phyloP scores from a whole-genome alignment of 2,113 vertebrate species.

The Phyllopteryx taeniolatus region DNA sequence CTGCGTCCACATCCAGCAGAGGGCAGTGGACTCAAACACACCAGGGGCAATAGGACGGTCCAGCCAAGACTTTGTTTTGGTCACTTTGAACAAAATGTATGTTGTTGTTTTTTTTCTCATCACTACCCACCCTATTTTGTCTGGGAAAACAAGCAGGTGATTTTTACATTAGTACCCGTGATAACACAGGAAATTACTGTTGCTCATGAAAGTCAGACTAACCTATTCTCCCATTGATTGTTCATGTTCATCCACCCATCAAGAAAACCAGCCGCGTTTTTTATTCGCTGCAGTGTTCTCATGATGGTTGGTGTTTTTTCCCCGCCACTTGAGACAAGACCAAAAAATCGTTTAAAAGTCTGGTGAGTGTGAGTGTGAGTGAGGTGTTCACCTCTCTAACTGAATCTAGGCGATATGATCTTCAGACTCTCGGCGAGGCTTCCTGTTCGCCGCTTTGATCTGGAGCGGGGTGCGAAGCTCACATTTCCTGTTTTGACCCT shows the following conservation, averaged over 20 bases:
- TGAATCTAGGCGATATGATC: not conserved
- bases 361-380: too few species aligned
- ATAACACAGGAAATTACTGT: too few species aligned
- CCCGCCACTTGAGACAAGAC: not conserved
- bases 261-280: not conserved
- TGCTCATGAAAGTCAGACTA: not conserved
- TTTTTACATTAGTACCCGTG: not conserved
- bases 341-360: not conserved
- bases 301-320: not conserved
- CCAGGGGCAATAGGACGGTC: slow-evolving; percentile 1
- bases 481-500: not conserved
- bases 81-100: slow-evolving; percentile 23
- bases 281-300: not conserved
- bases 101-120: not conserved
- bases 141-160: not conserved
- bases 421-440: not conserved
- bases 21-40: slow-evolving; percentile 48
- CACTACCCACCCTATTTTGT: not conserved
- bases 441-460: not conserved
- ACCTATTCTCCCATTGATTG: not conserved
- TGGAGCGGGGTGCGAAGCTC: not conserved
- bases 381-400: not conserved
- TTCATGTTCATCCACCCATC: not conserved
- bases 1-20: slow-evolving; percentile 53
- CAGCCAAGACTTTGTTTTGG: slow-evolving; percentile 25